Evolutionary conservation across 2,113 vertebrate genomes (phyloP).

Genomic region (Nothocercus nigrocapillus): DNA sequence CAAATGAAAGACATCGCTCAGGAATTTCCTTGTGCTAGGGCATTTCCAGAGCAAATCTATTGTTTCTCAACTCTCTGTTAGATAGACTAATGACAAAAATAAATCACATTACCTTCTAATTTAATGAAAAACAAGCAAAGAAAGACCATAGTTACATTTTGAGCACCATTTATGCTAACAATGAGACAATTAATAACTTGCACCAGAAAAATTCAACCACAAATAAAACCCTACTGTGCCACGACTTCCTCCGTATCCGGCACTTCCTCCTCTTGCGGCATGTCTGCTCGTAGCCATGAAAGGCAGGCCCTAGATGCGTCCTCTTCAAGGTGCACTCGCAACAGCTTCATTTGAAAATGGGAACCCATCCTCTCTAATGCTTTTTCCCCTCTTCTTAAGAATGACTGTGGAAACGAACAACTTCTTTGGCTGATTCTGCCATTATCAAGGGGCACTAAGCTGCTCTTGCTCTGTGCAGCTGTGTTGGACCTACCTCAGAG

Average conservation of each 20-base stretch:
- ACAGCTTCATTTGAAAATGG: not conserved
- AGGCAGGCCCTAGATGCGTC: not conserved
- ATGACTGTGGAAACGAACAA: not conserved
- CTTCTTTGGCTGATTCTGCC: accelerated
- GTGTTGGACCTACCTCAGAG: not conserved
- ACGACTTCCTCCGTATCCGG: conserved; percentile 15
- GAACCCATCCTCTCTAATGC: not conserved
- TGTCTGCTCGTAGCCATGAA: not conserved
- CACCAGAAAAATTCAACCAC: not conserved
- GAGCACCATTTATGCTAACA: not conserved
- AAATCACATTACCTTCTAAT: not conserved
- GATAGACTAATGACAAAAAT: not conserved
- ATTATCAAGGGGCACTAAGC: not conserved
- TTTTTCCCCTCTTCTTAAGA: not conserved
- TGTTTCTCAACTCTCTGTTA: not conserved
- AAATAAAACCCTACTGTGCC: not conserved
- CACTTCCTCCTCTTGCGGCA: conserved; percentile 19
- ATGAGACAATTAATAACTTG: conserved; percentile 40
- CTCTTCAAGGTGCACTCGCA: not conserved
- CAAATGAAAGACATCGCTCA: not conserved
- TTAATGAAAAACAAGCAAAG: not conserved
- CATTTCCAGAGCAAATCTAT: not conserved
- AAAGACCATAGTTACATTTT: not conserved
- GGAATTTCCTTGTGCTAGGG: not conserved
- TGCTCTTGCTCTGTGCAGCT: accelerated